A percentile compares a stretch with the other conserved stretches of the same genome.
Evolutionary conservation across 2,888 invertebrate genomes (phyloP).

Genomic region (Dasypogon diadema): DNA sequence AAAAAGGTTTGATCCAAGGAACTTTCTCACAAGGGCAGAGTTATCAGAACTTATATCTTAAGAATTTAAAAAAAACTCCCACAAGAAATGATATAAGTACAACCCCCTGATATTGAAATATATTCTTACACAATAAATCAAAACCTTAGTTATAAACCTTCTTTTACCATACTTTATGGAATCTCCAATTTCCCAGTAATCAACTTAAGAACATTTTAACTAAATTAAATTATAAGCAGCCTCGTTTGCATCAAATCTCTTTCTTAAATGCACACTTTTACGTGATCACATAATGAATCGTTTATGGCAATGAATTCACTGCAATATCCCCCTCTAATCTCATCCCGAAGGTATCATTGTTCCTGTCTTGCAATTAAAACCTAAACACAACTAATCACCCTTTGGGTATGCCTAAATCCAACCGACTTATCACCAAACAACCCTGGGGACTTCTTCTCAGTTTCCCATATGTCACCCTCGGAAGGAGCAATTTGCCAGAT

Average conservation of each 20-base stretch:
- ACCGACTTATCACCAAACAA: constrained; percentile 31
- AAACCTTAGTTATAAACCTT: too few relatives aligned
- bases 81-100: too few relatives aligned
- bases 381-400: constrained; percentile 44
- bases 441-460: constrained; percentile 26
- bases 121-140: too few relatives aligned
- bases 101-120: too few relatives aligned
- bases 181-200: too few relatives aligned
- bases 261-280: background rate
- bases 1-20: too few relatives aligned
- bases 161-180: too few relatives aligned
- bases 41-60: too few relatives aligned
- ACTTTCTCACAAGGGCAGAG: too few relatives aligned
- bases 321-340: constrained; percentile 12
- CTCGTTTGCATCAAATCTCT: background rate
- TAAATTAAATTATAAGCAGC: too few relatives aligned
- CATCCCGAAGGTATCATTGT: background rate
- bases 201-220: too few relatives aligned
- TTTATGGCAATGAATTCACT: constrained; percentile 11
- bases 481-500: constrained; percentile 39
- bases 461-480: constrained; percentile 52
- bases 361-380: constrained; percentile 27
- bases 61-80: too few relatives aligned
- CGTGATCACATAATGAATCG: constrained; percentile 20
- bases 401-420: constrained; percentile 26